These are phyloP conservation scores for Polyergus mexicanus DNA, from an alignment of 1,140 invertebrate genomes.

Conservation along the genomic window DNA sequence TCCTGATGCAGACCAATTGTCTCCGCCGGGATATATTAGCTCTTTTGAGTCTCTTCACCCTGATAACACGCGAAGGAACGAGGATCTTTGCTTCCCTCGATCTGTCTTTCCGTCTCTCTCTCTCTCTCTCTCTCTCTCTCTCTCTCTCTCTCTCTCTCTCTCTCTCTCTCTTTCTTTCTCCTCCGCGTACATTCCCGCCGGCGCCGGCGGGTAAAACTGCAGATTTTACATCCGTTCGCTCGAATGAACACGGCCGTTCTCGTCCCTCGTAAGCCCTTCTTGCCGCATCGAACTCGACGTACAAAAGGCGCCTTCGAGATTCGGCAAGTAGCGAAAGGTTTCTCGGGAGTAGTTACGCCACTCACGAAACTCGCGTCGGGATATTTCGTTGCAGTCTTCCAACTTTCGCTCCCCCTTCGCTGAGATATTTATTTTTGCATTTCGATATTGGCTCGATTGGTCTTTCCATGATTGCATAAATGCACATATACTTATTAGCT, in stretches of 20 bases:
- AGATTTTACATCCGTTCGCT: constrained; percentile 77
- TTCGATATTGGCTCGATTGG: constrained; percentile 24
- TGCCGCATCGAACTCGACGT: constrained; percentile 40
- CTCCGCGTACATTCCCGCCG: constrained; percentile 47
- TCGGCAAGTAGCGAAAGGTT: constrained; percentile 57
- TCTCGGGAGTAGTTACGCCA: constrained; percentile 34
- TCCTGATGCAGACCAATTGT: constrained; percentile 62
- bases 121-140: not conserved
- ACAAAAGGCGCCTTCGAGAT: constrained; percentile 58
- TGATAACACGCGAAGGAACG: constrained; percentile 69
- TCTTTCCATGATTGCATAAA: not conserved
- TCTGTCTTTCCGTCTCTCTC: constrained; percentile 4
- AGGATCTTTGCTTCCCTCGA: constrained; percentile 8
- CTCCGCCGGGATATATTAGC: constrained; percentile 78
- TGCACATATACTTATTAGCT: too few relatives aligned
- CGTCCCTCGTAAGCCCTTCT: constrained; percentile 28
- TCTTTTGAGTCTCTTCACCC: constrained; percentile 72
- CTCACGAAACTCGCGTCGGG: constrained; percentile 40
- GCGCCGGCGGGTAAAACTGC: constrained; percentile 61
- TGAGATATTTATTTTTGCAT: constrained; percentile 33
- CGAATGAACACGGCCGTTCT: constrained; percentile 63
- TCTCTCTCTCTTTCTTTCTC: not conserved
- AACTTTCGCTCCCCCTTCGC: constrained; percentile 16
- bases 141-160: constrained; percentile 3
- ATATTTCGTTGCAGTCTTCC: constrained; percentile 33